Percentiles rank a stretch among this genome's conserved stretches.
phyloP scores from a whole-genome alignment of 2,888 invertebrate genomes.

The Chorisops tibialis region DNA sequence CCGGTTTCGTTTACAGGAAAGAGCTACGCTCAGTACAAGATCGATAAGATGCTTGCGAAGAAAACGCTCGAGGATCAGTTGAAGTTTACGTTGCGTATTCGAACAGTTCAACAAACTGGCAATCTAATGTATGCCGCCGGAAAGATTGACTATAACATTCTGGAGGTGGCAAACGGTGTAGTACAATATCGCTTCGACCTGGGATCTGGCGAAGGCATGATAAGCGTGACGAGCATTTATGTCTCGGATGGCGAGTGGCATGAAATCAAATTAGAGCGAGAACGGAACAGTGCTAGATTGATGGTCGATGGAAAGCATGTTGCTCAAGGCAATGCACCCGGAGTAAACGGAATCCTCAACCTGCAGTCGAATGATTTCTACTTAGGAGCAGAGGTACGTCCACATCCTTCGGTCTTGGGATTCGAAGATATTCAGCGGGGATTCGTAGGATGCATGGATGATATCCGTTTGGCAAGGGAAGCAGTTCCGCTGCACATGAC shows the following conservation, averaged over 20 bases:
- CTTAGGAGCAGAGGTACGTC: slow-evolving; percentile 77
- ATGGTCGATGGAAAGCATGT: slow-evolving; percentile 72
- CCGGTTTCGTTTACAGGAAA: slow-evolving; percentile 78
- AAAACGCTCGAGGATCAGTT: slow-evolving; percentile 78
- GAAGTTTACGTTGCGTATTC: slow-evolving; percentile 71
- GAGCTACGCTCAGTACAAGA: slow-evolving; percentile 75
- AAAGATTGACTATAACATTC: slow-evolving; percentile 80
- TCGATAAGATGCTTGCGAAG: slow-evolving; percentile 62
- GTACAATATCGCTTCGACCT: slow-evolving; percentile 89
- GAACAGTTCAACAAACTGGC: slow-evolving; percentile 80
- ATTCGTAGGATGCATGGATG: slow-evolving; percentile 89
- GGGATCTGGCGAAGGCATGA: slow-evolving; percentile 84
- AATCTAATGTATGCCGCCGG: slow-evolving; percentile 83
- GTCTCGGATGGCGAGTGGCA: slow-evolving; percentile 88
- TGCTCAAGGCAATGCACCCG: slow-evolving; percentile 74
- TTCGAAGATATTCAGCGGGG: slow-evolving; percentile 78
- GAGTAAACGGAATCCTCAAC: slow-evolving; percentile 79
- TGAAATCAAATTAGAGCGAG: slow-evolving; percentile 72
- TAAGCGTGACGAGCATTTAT: slow-evolving; percentile 70
- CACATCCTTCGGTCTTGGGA: slow-evolving; percentile 69
- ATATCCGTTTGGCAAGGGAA: slow-evolving; percentile 72
- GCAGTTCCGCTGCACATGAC: slow-evolving; percentile 72
- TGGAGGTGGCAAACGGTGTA: slow-evolving; percentile 82
- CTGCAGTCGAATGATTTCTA: slow-evolving; percentile 79
- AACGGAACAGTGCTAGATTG: slow-evolving; percentile 74